Evolutionary conservation across 2,888 invertebrate genomes (phyloP), one percentile per base, ranked within the genome.

Genomic region (Synanthedon formicaeformis): DNA sequence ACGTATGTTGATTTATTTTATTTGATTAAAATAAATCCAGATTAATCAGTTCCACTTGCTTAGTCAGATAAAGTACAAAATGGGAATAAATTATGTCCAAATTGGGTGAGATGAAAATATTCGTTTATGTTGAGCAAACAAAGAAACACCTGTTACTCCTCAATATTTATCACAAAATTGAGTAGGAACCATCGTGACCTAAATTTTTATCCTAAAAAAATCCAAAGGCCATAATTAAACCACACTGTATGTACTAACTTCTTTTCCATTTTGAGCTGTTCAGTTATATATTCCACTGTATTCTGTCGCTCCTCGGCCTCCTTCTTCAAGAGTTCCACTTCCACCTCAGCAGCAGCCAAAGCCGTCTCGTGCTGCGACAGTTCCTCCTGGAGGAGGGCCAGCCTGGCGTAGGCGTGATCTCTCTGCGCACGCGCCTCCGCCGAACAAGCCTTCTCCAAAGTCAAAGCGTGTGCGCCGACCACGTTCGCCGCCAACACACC

Each of bases 321-420:
- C 1, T 63, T 61, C 40, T 74, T 62, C 56, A 79, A 64, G 34
- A 56, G 60, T n/a, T 59, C 64, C 53, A 64, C 72, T 53, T 75
- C 75, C 10, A 65, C 65, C 58, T 78, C 78, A 1, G 76, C 74
- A 3, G 65, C 60, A 2, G 67, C 51, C 56, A 81, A 62, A 58
- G 76, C 60, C 13, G 70, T 68, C 57, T 77, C 79, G 60, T 77
- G 78, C 50, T 75, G 71, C 0, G 66, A 54, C 53, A 81, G 54
- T 54, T 82, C 79, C 14, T 73, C 78, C 53, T 83, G 81, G 41
- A 81, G 40, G n/a, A 65, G 55, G 0, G 70, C 56, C 56, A 84
- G 57, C 83, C 83, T 61, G 13, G 55, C 52, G 10, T 60, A 64
- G 0, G 78, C 78, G 54, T 63, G 69, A 62, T 80, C 81, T 11